Evolutionary conservation across 2,113 vertebrate genomes (phyloP).

Genomic region (Ophiodon elongatus): DNA sequence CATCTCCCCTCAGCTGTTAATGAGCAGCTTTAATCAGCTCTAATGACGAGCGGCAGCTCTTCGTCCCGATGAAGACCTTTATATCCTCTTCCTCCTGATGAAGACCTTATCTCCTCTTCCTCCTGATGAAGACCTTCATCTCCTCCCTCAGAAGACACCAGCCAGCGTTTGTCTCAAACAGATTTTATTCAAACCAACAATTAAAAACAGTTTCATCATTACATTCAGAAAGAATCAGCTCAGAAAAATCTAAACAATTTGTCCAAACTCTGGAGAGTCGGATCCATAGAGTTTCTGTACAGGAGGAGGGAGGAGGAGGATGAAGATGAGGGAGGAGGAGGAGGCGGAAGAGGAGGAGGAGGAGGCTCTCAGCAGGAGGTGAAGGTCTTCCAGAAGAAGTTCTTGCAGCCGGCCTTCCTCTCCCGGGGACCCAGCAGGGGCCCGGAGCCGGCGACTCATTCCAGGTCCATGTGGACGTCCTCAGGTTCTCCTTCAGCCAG

Average conservation of each 20-base stretch:
- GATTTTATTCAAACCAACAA: slow-evolving; percentile 75
- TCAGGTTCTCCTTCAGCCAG: slow-evolving; percentile 84
- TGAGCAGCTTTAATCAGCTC: slow-evolving; percentile 12
- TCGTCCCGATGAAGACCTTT: too few relatives aligned
- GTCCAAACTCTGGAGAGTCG: slow-evolving; percentile 16
- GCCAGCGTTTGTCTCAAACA: slow-evolving; percentile 57
- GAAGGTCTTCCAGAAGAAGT: slow-evolving; percentile 99
- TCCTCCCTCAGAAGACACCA: neutral
- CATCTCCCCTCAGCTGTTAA: too few relatives aligned
- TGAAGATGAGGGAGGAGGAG: slow-evolving; percentile 14
- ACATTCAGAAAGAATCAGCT: slow-evolving; percentile 65
- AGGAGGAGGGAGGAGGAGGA: neutral
- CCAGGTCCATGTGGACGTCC: slow-evolving; percentile 90
- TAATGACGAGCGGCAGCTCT: slow-evolving; percentile 13
- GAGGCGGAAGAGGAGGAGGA: slow-evolving; percentile 16
- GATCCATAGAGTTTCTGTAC: slow-evolving; percentile 33
- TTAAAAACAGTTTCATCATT: slow-evolving; percentile 70
- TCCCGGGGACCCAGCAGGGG: slow-evolving; percentile 92
- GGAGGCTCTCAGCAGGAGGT: slow-evolving; percentile 92
- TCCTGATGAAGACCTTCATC: slow-evolving; percentile 17
- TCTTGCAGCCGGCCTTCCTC: slow-evolving; percentile 99
- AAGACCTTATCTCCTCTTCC: too few relatives aligned
- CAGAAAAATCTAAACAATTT: slow-evolving; percentile 46
- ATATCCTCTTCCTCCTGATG: too few relatives aligned
- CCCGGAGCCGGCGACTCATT: slow-evolving; percentile 81